phyloP scores from a whole-genome alignment of 2,113 vertebrate species.

The Gambusia affinis region DNA sequence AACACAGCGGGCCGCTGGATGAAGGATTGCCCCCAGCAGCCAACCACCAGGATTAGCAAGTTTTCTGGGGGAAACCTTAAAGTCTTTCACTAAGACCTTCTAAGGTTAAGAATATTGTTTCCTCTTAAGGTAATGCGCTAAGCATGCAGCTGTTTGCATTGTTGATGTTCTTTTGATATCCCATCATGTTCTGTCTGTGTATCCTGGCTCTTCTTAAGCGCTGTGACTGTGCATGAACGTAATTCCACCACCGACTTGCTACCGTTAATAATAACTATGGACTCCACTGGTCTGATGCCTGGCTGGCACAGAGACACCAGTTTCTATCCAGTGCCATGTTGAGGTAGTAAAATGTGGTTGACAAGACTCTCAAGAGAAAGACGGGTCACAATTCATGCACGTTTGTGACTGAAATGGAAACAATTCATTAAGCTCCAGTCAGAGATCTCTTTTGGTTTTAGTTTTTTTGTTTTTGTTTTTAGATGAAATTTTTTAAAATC shows the following conservation, averaged over 20 bases:
- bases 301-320: conserved; percentile 39
- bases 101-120: no score
- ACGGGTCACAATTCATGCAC: no score
- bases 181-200: conserved; percentile 6
- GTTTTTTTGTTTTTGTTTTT: no score
- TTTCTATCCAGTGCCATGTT: conserved; percentile 54
- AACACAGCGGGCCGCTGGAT: no score
- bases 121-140: not conserved
- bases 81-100: not conserved
- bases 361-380: no score
- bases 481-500: no score
- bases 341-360: conserved; percentile 4
- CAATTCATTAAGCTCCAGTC: no score
- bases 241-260: conserved; percentile 41
- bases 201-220: conserved; percentile 30
- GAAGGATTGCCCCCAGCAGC: no score
- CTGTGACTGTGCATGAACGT: conserved; percentile 15
- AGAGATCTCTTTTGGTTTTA: no score
- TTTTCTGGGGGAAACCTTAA: no score
- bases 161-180: not conserved
- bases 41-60: no score
- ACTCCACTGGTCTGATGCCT: conserved; percentile 61
- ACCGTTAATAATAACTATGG: conserved; percentile 66
- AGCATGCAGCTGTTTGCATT: not conserved
- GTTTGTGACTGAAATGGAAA: no score